phyloP scores from a whole-genome alignment of 2,888 invertebrate genomes.

The Phengaris arion region DNA sequence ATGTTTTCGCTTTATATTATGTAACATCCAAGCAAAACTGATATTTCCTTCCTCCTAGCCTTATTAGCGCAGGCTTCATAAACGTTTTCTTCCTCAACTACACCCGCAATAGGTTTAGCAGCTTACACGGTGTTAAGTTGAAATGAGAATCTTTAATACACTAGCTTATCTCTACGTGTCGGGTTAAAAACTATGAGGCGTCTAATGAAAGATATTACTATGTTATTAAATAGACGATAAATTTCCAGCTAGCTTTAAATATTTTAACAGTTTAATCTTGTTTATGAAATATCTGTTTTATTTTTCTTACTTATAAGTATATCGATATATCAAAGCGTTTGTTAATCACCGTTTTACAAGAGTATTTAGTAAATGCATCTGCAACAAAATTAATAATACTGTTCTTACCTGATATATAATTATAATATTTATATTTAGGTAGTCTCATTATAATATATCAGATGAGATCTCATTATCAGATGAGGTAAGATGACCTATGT shows the following conservation, averaged over 20 bases:
- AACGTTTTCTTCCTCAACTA: conserved; percentile 52
- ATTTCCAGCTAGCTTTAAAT: not conserved
- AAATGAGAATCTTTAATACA: conserved; percentile 49
- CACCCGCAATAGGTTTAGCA: conserved; percentile 49
- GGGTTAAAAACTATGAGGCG: conserved; percentile 26
- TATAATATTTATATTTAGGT: too few species aligned
- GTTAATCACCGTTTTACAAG: too few species aligned
- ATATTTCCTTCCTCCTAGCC: conserved; percentile 46
- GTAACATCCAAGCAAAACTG: conserved; percentile 30
- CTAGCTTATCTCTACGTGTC: conserved; percentile 33
- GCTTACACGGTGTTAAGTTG: conserved; percentile 50
- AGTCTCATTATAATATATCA: too few species aligned
- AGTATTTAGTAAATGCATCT: too few species aligned
- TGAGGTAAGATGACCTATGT: too few species aligned
- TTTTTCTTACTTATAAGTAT: not conserved
- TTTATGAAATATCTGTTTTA: not conserved
- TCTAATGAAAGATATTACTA: conserved; percentile 17
- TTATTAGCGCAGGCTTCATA: conserved; percentile 57
- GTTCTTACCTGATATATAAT: too few species aligned
- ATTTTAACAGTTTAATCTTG: not conserved
- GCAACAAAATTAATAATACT: too few species aligned
- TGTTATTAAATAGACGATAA: conserved; percentile 14
- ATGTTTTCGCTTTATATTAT: not conserved
- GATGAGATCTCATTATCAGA: too few species aligned
- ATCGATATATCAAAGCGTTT: too few species aligned